These are phyloP conservation scores for Cephalopholis sonnerati DNA, from an alignment of 2,113 vertebrate genomes.

Conservation along the genomic window DNA sequence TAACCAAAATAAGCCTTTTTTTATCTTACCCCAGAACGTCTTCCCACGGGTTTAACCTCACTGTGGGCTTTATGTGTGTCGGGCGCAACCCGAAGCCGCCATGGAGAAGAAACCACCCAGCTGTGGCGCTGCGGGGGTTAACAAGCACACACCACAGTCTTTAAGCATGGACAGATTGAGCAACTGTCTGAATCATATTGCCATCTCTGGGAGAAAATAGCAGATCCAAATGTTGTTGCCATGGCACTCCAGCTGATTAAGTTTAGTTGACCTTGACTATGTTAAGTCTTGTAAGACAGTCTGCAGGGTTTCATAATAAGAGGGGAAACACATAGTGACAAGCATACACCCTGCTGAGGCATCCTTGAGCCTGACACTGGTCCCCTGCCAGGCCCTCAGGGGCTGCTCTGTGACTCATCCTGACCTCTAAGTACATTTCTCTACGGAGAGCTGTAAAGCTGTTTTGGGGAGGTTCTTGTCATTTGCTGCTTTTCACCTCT, in stretches of 20 bases:
- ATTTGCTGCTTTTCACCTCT: background rate
- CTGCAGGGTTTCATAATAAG: constrained; percentile 17
- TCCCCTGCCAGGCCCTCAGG: background rate
- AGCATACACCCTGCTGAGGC: constrained; percentile 23
- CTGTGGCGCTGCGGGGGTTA: too few relatives aligned
- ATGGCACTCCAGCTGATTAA: constrained; percentile 34
- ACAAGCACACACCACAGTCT: too few relatives aligned
- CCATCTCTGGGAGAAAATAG: constrained; percentile 14
- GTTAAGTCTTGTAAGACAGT: constrained; percentile 16
- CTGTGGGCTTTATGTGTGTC: too few relatives aligned
- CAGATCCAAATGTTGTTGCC: constrained; percentile 37
- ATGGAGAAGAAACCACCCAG: too few relatives aligned
- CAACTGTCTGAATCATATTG: background rate
- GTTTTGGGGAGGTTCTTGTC: background rate
- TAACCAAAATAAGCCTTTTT: too few relatives aligned
- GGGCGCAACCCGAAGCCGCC: too few relatives aligned
- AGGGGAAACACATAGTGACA: background rate
- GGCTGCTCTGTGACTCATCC: constrained; percentile 20
- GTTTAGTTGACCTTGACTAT: constrained; percentile 52
- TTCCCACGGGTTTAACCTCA: too few relatives aligned
- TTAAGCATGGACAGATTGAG: background rate
- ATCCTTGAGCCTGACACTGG: constrained; percentile 14
- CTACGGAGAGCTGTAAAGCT: constrained; percentile 2
- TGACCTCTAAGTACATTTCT: constrained; percentile 23
- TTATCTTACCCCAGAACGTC: too few relatives aligned